Evolutionary conservation across 2,113 vertebrate genomes (phyloP).

Genomic region (Chionis minor): DNA sequence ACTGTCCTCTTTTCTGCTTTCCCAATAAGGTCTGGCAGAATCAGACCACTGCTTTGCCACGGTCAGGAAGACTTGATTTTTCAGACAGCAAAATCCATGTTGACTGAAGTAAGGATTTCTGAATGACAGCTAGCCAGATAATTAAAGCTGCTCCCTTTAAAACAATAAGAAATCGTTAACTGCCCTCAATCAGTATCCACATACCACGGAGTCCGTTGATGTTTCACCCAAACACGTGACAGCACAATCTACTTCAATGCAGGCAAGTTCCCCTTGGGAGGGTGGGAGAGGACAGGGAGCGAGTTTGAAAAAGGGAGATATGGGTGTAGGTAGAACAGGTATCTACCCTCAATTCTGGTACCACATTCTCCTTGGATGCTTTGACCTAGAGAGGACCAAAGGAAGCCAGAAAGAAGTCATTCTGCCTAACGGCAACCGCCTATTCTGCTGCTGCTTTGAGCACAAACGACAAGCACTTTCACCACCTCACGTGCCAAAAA

Average conservation of each 20-base stretch:
- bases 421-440: neutral
- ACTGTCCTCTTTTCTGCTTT: neutral
- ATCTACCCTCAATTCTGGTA: neutral
- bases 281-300: neutral
- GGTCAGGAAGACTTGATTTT: neutral
- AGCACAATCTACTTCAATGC: neutral
- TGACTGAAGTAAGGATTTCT: neutral
- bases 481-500: accelerated
- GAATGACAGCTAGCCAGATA: neutral
- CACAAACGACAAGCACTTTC: neutral
- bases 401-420: neutral
- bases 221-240: neutral
- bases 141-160: neutral
- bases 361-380: accelerated
- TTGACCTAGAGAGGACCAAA: neutral
- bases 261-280: neutral
- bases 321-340: neutral
- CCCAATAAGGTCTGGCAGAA: neutral
- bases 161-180: neutral
- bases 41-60: neutral
- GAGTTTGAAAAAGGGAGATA: neutral
- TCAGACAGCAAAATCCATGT: neutral
- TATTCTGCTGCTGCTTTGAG: neutral
- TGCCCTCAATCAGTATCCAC: neutral
- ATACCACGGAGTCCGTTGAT: neutral